phyloP scores from a whole-genome alignment of 2,797 vertebrate species.

The Diplodus sargus region DNA sequence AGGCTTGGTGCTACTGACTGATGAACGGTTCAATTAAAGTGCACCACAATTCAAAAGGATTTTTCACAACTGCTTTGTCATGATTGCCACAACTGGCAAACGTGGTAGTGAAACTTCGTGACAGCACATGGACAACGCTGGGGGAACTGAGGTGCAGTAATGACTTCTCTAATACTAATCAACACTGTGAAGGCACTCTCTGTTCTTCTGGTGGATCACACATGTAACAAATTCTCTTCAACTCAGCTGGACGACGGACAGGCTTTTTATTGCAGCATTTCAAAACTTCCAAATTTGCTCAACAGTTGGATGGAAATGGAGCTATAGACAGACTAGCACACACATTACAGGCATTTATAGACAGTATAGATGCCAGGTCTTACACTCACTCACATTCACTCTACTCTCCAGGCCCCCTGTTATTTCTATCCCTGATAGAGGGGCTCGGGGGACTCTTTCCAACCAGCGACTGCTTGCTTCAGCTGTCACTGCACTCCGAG shows the following conservation, averaged over 20 bases:
- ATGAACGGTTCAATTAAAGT: conserved; percentile 31
- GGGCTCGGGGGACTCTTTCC: conserved; percentile 75
- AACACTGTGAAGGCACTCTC: not conserved
- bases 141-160: not conserved
- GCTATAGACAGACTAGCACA: conserved; percentile 20
- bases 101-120: not conserved
- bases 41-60: conserved; percentile 8
- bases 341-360: conserved; percentile 35
- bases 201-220: conserved; percentile 1
- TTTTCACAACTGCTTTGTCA: not conserved
- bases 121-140: not conserved
- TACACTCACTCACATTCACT: conserved; percentile 29
- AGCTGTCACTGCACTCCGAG: conserved; percentile 88
- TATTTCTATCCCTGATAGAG: conserved; percentile 45
- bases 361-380: conserved; percentile 35
- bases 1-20: not conserved
- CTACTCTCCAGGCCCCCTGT: conserved; percentile 30
- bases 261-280: conserved; percentile 61
- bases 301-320: conserved; percentile 46
- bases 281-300: conserved; percentile 43
- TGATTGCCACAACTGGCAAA: conserved; percentile 1
- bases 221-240: conserved; percentile 44
- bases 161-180: not conserved
- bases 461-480: conserved; percentile 85
- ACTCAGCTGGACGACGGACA: conserved; percentile 37